Evolutionary conservation across 2,888 invertebrate species (phyloP).

Genomic region (Onthophagus sagittarius): DNA sequence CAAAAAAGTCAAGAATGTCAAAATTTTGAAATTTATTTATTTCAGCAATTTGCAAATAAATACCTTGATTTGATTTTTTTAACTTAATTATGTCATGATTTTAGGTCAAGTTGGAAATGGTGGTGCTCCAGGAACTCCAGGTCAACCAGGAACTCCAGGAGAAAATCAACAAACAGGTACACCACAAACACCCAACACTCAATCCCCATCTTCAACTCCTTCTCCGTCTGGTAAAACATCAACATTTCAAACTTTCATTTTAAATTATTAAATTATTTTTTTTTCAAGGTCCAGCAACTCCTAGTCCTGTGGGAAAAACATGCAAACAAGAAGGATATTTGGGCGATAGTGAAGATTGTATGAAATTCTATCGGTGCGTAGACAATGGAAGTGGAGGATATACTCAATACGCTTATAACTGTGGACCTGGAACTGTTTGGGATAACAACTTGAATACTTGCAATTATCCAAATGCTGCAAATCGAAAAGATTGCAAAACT

Average conservation of each 20-base stretch:
- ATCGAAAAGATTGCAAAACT: constrained; percentile 53
- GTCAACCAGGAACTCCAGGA: constrained; percentile 40
- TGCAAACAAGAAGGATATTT: constrained; percentile 68
- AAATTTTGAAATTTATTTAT: too few species aligned
- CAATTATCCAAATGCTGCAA: constrained; percentile 61
- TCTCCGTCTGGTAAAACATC: neutral
- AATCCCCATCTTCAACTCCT: neutral
- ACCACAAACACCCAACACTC: too few species aligned
- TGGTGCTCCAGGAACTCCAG: constrained; percentile 53
- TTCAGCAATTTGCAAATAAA: too few species aligned
- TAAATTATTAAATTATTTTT: too few species aligned
- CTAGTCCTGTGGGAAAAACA: constrained; percentile 19
- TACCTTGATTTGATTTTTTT: too few species aligned
- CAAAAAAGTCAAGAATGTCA: too few species aligned
- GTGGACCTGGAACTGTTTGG: constrained; percentile 76
- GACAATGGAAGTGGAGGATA: constrained; percentile 46
- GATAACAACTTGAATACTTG: constrained; percentile 65
- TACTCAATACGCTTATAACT: constrained; percentile 61
- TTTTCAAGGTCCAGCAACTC: too few species aligned
- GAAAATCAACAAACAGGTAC: too few species aligned
- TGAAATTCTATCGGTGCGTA: constrained; percentile 74
- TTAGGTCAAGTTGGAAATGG: constrained; percentile 7
- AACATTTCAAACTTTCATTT: too few species aligned
- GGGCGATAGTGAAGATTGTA: constrained; percentile 64
- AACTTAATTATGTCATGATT: too few species aligned